These are phyloP conservation scores for Hiodon alosoides DNA, from an alignment of 2,113 vertebrate genomes.

Conservation along the genomic window DNA sequence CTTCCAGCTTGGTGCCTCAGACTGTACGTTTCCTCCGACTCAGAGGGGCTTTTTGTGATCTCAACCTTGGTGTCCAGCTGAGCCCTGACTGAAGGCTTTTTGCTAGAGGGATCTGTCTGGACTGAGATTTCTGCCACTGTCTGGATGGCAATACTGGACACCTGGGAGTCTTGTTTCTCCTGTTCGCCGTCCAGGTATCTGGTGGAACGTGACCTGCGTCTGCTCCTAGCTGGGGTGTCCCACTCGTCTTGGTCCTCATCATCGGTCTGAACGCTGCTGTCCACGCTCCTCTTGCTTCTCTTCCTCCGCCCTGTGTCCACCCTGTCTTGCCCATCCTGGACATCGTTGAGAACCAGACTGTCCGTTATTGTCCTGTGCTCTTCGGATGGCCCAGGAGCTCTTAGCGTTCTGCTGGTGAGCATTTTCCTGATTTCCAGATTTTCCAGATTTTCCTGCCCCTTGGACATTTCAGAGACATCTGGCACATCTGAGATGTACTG, in stretches of 20 bases:
- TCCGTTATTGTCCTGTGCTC: slow-evolving; percentile 83
- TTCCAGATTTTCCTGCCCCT: slow-evolving; percentile 65
- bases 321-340: slow-evolving; percentile 83
- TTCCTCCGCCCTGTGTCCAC: slow-evolving; percentile 76
- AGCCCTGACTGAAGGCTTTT: slow-evolving; percentile 71
- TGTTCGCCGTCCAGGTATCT: slow-evolving; percentile 76
- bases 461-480: slow-evolving; percentile 63
- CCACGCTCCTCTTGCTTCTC: slow-evolving; percentile 86
- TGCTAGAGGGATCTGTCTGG: slow-evolving; percentile 87
- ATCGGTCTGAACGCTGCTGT: slow-evolving; percentile 95
- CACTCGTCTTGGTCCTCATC: slow-evolving; percentile 98
- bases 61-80: slow-evolving; percentile 84
- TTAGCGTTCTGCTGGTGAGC: slow-evolving; percentile 59
- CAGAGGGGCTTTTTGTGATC: slow-evolving; percentile 79
- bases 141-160: slow-evolving; percentile 83
- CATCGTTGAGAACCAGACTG: slow-evolving; percentile 94
- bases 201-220: slow-evolving; percentile 73
- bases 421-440: slow-evolving; percentile 47
- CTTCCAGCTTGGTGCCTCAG: slow-evolving; percentile 63
- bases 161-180: slow-evolving; percentile 67
- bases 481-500: slow-evolving; percentile 67
- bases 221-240: slow-evolving; percentile 75
- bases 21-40: slow-evolving; percentile 68
- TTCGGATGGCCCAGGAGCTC: slow-evolving; percentile 61
- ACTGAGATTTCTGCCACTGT: slow-evolving; percentile 95